Percentiles rank a stretch among this genome's conserved stretches.
Conservation (phyloP, 2,888 invertebrate genomes). For the Ptychoptera contaminata region DNA sequence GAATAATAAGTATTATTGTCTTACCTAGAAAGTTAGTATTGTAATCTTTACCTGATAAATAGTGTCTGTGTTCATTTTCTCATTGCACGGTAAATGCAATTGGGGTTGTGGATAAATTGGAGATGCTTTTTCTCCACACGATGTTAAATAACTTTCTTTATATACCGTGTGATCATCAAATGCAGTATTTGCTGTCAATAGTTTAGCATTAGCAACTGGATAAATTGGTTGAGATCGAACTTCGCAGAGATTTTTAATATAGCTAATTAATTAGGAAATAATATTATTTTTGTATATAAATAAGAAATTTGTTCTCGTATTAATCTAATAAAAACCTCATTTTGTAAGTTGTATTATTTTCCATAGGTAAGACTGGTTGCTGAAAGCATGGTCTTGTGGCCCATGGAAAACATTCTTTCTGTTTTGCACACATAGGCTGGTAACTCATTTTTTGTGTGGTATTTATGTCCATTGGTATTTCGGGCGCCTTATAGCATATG, state of each 20-base stretch:
- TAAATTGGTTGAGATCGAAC: neutral
- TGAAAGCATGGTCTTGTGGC: conserved; percentile 10
- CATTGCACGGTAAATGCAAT: conserved; percentile 7
- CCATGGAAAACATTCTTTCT: conserved; percentile 27
- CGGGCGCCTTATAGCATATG: conserved; percentile 16
- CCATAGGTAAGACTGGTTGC: conserved; percentile 8
- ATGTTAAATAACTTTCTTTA: conserved; percentile 1
- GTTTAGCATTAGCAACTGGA: neutral
- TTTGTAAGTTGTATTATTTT: conserved; percentile 22
- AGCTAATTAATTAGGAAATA: neutral
- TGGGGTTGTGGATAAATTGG: neutral
- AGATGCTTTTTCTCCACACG: neutral
- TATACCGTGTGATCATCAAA: conserved; percentile 1
- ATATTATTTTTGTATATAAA: too few relatives aligned
- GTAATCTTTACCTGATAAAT: conserved; percentile 22
- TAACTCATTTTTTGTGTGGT: conserved; percentile 39
- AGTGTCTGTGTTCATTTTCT: conserved; percentile 19
- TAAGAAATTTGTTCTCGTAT: too few relatives aligned
- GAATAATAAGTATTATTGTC: neutral
- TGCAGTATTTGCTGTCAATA: neutral
- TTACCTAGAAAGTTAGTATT: neutral
- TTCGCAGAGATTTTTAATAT: neutral
- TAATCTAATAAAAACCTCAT: conserved; percentile 10
- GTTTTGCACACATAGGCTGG: conserved; percentile 29
- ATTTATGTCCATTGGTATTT: conserved; percentile 21